Evolutionary conservation across 2,888 invertebrate genomes (phyloP), one percentile per base, ranked within the genome.

Genomic region (Sphinx pinastri): DNA sequence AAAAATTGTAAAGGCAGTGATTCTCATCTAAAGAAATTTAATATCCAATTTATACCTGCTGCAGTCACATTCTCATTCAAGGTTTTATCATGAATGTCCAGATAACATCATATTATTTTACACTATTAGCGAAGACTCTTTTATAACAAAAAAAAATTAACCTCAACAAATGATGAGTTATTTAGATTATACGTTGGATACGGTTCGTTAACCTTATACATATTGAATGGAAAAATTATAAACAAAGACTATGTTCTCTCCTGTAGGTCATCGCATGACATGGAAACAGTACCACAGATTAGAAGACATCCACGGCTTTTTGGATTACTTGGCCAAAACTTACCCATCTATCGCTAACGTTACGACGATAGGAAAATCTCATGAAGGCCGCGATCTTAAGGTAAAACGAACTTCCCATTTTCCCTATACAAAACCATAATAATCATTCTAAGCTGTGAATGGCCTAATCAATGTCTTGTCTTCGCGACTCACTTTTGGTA

Each of bases 221-320:
- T 16, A 67, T 10, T 67, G 45, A 11, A 19, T 54, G 14, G 47
- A 57, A 19, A 49, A 25, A 38, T 16, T 57, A 49, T 68, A 45
- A 68, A 49, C 6, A 47, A 25, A 47, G 2, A 58, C 49, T 45
- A 47, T 67, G 54, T 47, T 19, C 19, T 31, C 70, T 72, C 67
- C 81, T 79, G 67, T 81, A 94, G 94, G 94, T 71, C 94, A 94
- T 72, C 88, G 93, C 38, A 92, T 98, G 95, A 97, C 97, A 69
- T 98, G 97, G 97, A 95, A 95, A 80, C 96, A 97, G 72, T 98
- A 98, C 85, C 97, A 98, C 86, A 95, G 96, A 55, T 81, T 97
- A 54, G 94, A 94, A 8, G 97, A 98, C 83, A 97, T 98, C 73
- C 94, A 97, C 79, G 96, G 95, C 31, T 98, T 96, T 83, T 88